Evolutionary conservation across 2,113 vertebrate genomes (phyloP).

Genomic region (Syrrhaptes paradoxus): DNA sequence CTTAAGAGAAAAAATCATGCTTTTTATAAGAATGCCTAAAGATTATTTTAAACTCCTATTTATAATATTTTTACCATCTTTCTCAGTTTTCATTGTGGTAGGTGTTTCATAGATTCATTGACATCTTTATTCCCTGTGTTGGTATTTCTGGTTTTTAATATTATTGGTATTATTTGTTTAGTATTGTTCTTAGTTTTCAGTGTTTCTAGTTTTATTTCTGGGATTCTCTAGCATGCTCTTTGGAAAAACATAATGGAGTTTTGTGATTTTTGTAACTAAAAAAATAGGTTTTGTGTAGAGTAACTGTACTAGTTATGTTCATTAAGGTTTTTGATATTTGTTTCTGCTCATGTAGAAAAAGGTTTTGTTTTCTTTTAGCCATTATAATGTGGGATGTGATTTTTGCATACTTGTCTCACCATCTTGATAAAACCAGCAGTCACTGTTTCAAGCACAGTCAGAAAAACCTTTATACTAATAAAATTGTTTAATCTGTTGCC

Average conservation of each 20-base stretch:
- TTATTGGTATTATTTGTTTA: conserved; percentile 8
- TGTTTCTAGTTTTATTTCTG: conserved; percentile 71
- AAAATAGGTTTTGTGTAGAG: conserved; percentile 22
- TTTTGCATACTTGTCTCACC: neutral
- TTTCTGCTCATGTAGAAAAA: neutral
- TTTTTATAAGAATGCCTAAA: neutral
- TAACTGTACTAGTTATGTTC: neutral
- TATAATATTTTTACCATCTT: neutral
- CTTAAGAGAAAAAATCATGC: neutral
- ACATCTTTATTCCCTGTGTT: neutral
- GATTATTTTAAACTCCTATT: neutral
- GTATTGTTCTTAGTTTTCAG: neutral
- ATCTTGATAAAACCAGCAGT: neutral
- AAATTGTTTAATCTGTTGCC: neutral
- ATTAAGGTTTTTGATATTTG: neutral
- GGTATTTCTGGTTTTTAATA: conserved; percentile 63
- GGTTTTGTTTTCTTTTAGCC: neutral
- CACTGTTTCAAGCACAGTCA: neutral
- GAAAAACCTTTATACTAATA: neutral
- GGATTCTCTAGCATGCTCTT: conserved; percentile 56
- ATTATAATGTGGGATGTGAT: neutral
- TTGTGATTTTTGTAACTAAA: conserved; percentile 76
- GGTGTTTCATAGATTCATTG: neutral
- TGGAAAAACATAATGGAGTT: conserved; percentile 44
- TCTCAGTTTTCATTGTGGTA: neutral